Evolutionary conservation across 2,888 invertebrate genomes (phyloP), one percentile per base, ranked within the genome.

Genomic region (Eumacrocentrus americanus): DNA sequence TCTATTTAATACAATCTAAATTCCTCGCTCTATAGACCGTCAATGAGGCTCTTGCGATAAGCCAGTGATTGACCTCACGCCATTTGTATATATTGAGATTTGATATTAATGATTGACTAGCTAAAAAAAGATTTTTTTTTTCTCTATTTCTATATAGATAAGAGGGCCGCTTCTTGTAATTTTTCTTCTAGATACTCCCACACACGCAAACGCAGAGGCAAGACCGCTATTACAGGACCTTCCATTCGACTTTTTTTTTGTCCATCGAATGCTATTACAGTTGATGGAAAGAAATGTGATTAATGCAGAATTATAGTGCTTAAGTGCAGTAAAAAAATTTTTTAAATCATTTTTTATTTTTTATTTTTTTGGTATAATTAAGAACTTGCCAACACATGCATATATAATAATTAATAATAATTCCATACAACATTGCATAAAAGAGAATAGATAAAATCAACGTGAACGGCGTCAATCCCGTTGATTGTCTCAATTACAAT

Each of bases 161-260:
- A 4, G n/a, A 9, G 29, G 29, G 5, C 29, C 29, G 29, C 29
- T 23, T 29, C 22, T 47, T 25, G 0, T 4, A 6, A 0, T 37
- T 48, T 25, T 23, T 56, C 37, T 48, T 61, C 52, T 57, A 62
- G n/a, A 50, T 65, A 69, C 65, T 68, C 65, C 64, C 67, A 70
- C 70, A 68, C 70, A 69, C 72, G 65, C 68, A 71, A 72, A 68
- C 63, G 16, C 42, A n/a, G n/a, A n/a, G n/a, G n/a, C n/a, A 29
- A 60, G 55, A 61, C 54, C 60, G 58, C 56, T 46, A 56, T 60
- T 29, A 29, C 9, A 29, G 4, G 29, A 9, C 9, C 9, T 29
- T 4, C 9, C 5, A 29, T 29, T 29, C 9, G 9, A 29, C 9
- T 29, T 29, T 29, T 6, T 29, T 29, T 6, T 9, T 29, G 29